Evolutionary conservation across 1,140 invertebrate genomes (phyloP), one percentile per base, ranked within the genome.

Genomic region (Copidosoma floridanum): DNA sequence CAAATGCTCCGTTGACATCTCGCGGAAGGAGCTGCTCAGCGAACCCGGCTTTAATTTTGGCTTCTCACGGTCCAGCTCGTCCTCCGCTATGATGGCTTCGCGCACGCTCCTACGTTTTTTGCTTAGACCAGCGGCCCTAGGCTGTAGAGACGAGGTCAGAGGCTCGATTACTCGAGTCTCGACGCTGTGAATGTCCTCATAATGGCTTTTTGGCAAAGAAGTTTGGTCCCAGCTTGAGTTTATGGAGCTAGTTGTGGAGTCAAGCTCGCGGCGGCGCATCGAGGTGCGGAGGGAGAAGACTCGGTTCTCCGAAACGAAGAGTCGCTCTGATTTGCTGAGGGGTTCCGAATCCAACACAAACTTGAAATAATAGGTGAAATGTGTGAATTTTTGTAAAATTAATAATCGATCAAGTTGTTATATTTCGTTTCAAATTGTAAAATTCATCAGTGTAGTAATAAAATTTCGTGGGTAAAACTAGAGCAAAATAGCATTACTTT

Each of bases 331-430:
- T 67, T 82, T 86, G 2, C 75, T 80, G 2, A 87, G 65, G 0
- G 77, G 72, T 23, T 75, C 57, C 62, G 77, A 75, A 71, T 88
- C 85, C 20, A 88, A 71, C 47, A 86, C 65, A 73, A 88, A 87
- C 73, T 82, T 16, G 18, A 14, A 35, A 35, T 35, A 35, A 14
- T n/a, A n/a, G n/a, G n/a, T n/a, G n/a, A n/a, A n/a, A n/a, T n/a
- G n/a, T n/a, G n/a, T n/a, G n/a, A n/a, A n/a, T n/a, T n/a, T n/a
- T n/a, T n/a, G n/a, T n/a, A n/a, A n/a, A n/a, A n/a, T n/a, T n/a
- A n/a, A n/a, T n/a, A n/a, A n/a, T n/a, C n/a, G n/a, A n/a, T n/a
- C n/a, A n/a, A n/a, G n/a, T n/a, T n/a, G n/a, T n/a, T n/a, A n/a
- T n/a, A n/a, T n/a, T n/a, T n/a, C n/a, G n/a, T n/a, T n/a, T n/a